phyloP scores from a whole-genome alignment of 2,113 vertebrate genomes.

The Rynchops niger region DNA sequence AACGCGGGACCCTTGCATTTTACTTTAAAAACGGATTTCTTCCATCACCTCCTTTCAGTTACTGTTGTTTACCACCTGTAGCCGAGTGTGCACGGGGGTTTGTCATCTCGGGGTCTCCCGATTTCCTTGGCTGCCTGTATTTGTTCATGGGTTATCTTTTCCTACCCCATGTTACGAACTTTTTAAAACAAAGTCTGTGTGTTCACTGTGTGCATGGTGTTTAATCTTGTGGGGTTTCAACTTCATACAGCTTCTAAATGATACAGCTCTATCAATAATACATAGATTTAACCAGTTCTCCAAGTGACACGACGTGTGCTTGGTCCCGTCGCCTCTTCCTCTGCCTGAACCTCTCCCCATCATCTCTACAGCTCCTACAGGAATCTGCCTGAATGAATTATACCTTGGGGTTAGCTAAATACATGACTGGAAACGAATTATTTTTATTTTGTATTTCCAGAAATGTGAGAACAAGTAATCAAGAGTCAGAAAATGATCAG shows the following conservation, averaged over 20 bases:
- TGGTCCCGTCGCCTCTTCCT: not conserved
- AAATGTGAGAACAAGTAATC: not conserved
- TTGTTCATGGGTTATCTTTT: not conserved
- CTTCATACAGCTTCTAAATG: not conserved
- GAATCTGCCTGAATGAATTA: not conserved
- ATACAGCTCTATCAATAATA: not conserved
- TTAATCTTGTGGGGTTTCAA: not conserved
- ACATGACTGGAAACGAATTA: not conserved
- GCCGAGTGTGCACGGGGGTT: not conserved
- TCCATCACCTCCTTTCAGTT: accelerated
- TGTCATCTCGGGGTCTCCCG: not conserved
- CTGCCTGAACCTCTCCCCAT: too few species aligned
- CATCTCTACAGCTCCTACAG: not conserved
- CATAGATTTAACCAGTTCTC: not conserved
- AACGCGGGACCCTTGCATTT: not conserved
- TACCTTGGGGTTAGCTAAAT: not conserved
- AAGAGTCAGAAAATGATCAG: not conserved
- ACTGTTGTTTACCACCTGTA: not conserved
- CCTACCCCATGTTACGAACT: not conserved
- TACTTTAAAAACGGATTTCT: not conserved
- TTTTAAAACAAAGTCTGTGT: not conserved
- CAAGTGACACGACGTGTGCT: not conserved
- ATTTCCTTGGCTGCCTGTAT: not conserved
- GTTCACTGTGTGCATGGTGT: not conserved
- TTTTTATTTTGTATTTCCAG: not conserved